phyloP scores from a whole-genome alignment of 2,888 invertebrate species.

The Tinea pellionella region DNA sequence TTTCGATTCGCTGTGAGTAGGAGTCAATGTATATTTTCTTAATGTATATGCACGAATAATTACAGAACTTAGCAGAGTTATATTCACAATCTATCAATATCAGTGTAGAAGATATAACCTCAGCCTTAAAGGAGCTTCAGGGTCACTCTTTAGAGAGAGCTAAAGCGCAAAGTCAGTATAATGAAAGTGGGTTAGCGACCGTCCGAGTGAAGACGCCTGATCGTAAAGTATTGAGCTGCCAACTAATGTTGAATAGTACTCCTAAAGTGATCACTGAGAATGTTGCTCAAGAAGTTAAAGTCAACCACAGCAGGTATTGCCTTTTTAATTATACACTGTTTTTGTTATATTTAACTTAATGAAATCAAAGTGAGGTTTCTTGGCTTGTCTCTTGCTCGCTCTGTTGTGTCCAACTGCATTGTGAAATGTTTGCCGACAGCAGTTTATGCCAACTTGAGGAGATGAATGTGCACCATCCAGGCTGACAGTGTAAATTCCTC shows the following conservation, averaged over 20 bases:
- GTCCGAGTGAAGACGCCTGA: conserved; percentile 75
- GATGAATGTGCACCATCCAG: too few relatives aligned
- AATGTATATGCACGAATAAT: not conserved
- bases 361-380: too few relatives aligned
- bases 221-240: not conserved
- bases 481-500: too few relatives aligned
- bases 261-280: conserved; percentile 67
- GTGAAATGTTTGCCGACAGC: too few relatives aligned
- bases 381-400: too few relatives aligned
- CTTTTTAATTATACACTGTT: not conserved
- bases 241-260: conserved; percentile 50
- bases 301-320: conserved; percentile 46
- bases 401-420: too few relatives aligned
- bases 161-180: conserved; percentile 75
- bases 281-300: conserved; percentile 59
- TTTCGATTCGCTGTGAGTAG: too few relatives aligned
- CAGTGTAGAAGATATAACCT: not conserved
- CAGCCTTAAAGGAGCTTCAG: conserved; percentile 73
- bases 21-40: too few relatives aligned
- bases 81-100: not conserved
- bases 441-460: too few relatives aligned
- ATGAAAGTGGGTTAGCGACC: conserved; percentile 78
- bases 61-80: not conserved
- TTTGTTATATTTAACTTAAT: too few relatives aligned
- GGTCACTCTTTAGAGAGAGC: conserved; percentile 77